These are phyloP conservation scores for Loris lydekkerianus DNA, from an alignment of 2,797 vertebrate genomes.

Conservation along the genomic window DNA sequence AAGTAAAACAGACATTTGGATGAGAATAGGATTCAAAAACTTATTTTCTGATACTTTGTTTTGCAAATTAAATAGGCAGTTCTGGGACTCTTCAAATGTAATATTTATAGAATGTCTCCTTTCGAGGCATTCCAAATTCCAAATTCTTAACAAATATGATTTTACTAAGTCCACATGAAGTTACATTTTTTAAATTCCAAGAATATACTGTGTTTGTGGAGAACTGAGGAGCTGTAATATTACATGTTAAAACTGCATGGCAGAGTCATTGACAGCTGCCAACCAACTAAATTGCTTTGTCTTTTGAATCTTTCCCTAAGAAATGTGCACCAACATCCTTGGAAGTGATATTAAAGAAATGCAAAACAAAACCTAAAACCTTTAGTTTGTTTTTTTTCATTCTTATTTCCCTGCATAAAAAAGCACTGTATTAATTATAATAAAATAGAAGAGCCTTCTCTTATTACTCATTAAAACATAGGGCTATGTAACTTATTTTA, in stretches of 20 bases:
- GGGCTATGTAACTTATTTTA: conserved; percentile 21
- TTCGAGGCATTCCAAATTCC: conserved; percentile 58
- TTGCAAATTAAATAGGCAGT: background rate
- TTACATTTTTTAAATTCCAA: conserved; percentile 60
- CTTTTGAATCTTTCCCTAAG: conserved; percentile 56
- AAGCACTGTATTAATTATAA: background rate
- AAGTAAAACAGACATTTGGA: background rate
- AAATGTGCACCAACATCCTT: background rate
- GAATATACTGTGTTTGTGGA: background rate
- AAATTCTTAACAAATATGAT: conserved; percentile 61
- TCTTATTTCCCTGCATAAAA: background rate
- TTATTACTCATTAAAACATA: conserved; percentile 26
- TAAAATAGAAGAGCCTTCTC: background rate
- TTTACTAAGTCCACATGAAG: conserved; percentile 49
- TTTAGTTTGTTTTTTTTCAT: background rate
- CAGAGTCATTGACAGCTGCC: conserved; percentile 4
- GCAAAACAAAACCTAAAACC: background rate
- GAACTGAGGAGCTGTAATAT: conserved; percentile 12
- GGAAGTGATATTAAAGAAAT: conserved; percentile 8
- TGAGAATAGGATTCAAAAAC: conserved; percentile 50
- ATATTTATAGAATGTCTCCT: conserved; percentile 57
- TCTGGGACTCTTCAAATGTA: conserved; percentile 48
- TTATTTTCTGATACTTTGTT: conserved; percentile 22
- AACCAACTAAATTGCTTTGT: conserved; percentile 18
- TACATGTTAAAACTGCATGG: background rate